These are phyloP conservation scores for Aphidius colemani DNA, from an alignment of 2,888 invertebrate species.

Conservation along the genomic window DNA sequence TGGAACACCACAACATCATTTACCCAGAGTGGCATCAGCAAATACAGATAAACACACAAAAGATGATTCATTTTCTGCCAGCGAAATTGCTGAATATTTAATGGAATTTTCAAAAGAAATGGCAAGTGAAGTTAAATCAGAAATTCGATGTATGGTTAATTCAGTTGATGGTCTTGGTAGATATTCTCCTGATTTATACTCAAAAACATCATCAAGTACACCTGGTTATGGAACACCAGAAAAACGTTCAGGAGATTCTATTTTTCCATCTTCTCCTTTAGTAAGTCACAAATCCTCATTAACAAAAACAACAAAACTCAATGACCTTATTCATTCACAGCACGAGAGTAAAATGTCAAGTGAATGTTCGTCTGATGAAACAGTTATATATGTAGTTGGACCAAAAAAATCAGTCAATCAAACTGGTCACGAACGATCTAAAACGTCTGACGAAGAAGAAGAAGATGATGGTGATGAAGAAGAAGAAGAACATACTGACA, in stretches of 20 bases:
- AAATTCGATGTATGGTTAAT: constrained; percentile 66
- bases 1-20: constrained; percentile 52
- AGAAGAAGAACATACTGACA: constrained; percentile 30
- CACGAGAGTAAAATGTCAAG: constrained; percentile 59
- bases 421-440: constrained; percentile 27
- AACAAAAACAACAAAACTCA: constrained; percentile 43
- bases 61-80: constrained; percentile 74
- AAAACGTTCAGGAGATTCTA: constrained; percentile 36
- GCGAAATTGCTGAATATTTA: constrained; percentile 77
- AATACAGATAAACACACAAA: constrained; percentile 52
- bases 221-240: constrained; percentile 53
- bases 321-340: constrained; percentile 50
- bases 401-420: constrained; percentile 35
- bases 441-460: constrained; percentile 33
- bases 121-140: constrained; percentile 79
- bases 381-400: constrained; percentile 58
- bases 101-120: constrained; percentile 79
- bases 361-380: constrained; percentile 59
- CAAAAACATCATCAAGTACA: constrained; percentile 20
- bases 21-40: constrained; percentile 38
- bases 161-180: constrained; percentile 70
- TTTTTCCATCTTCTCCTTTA: constrained; percentile 31
- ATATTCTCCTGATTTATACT: constrained; percentile 35
- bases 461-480: constrained; percentile 28
- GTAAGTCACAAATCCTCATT: constrained; percentile 23